These are phyloP conservation scores for Malacosoma neustria DNA, from an alignment of 2,888 invertebrate species.

Conservation along the genomic window DNA sequence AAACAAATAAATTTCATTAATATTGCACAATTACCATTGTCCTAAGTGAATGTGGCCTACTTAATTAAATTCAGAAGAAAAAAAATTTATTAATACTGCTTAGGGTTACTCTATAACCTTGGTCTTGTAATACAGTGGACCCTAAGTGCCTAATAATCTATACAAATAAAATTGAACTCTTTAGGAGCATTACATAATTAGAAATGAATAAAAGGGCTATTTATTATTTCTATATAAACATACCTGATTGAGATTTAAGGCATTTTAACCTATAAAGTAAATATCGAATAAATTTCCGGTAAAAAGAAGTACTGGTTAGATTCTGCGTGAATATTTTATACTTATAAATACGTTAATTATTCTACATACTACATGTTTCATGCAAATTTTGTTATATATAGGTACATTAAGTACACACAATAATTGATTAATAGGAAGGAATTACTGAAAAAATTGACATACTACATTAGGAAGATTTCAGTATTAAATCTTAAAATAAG, in stretches of 20 bases:
- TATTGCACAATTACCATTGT: no score
- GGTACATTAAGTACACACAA: conserved; percentile 50
- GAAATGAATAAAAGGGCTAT: background rate
- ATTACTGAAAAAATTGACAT: conserved; percentile 63
- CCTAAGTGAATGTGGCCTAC: no score
- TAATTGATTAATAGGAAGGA: conserved; percentile 69
- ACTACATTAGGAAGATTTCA: conserved; percentile 7
- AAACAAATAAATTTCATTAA: background rate
- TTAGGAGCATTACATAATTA: background rate
- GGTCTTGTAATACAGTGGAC: conserved; percentile 33
- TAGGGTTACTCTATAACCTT: background rate
- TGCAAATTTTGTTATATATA: conserved; percentile 50
- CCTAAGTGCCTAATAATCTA: conserved; percentile 33
- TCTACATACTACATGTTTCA: conserved; percentile 35
- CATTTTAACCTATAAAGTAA: no score
- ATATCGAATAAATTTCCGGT: no score
- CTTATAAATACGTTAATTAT: conserved; percentile 15
- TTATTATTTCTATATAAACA: conserved; percentile 8
- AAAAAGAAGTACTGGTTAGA: no score
- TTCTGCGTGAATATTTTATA: no score
- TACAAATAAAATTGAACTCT: background rate
- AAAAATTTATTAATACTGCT: background rate
- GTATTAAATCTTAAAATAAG: background rate
- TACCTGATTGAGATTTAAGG: no score
- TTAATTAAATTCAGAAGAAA: no score